A percentile compares a stretch with the other conserved stretches of the same genome.
These are phyloP conservation scores for Mesoclemmys tuberculata DNA, from an alignment of 2,113 vertebrate genomes.

Conservation along the genomic window DNA sequence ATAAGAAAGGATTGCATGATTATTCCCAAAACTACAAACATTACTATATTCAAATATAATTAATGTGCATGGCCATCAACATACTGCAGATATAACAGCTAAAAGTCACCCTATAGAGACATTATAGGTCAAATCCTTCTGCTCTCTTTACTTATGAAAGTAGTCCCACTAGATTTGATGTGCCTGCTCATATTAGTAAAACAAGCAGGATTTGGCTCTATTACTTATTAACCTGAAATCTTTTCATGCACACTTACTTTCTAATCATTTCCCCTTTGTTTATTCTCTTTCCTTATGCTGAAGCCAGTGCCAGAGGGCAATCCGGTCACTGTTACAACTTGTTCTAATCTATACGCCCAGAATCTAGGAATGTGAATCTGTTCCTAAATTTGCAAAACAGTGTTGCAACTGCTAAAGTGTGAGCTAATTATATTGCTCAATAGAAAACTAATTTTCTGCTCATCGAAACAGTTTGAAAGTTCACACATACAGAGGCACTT, in stretches of 20 bases:
- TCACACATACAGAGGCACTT: not conserved
- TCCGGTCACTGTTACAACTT: not conserved
- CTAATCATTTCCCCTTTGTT: slow-evolving; percentile 32
- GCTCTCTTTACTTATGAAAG: not conserved
- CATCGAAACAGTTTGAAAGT: not conserved
- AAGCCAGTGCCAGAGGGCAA: slow-evolving; percentile 1
- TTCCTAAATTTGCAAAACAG: not conserved
- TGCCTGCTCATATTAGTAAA: not conserved
- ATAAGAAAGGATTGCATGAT: not conserved
- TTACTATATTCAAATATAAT: not conserved
- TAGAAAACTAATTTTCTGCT: not conserved
- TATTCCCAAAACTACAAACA: not conserved
- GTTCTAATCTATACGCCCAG: not conserved
- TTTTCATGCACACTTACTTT: slow-evolving; percentile 43
- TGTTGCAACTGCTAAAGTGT: not conserved
- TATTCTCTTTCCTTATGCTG: slow-evolving; percentile 22
- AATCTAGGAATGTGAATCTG: not conserved
- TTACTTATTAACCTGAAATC: slow-evolving; percentile 51
- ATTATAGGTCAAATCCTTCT: not conserved
- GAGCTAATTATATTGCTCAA: not conserved
- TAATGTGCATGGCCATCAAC: not conserved
- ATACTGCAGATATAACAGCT: not conserved
- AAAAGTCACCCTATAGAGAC: not conserved
- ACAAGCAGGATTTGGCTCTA: not conserved
- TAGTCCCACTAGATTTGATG: not conserved